These are phyloP conservation scores for Drosophila gaucha DNA, from an alignment of 2,888 invertebrate genomes.

Conservation along the genomic window DNA sequence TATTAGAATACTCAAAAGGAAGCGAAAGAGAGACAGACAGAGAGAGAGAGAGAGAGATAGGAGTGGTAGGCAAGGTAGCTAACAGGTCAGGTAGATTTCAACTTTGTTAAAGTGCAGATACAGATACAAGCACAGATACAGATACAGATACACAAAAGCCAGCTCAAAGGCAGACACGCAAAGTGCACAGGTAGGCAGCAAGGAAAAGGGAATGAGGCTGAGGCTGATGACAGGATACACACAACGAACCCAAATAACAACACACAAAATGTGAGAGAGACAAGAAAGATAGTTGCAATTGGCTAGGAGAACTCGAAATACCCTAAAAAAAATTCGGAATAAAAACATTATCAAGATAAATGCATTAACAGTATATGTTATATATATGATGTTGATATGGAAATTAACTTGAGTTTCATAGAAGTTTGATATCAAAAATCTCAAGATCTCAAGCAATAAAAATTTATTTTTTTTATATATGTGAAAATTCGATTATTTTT, in stretches of 20 bases:
- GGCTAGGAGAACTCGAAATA: slow-evolving; percentile 3
- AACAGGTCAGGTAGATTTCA: slow-evolving; percentile 64
- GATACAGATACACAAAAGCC: slow-evolving; percentile 3
- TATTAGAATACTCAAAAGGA: slow-evolving; percentile 64
- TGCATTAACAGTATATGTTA: no score
- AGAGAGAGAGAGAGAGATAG: background rate
- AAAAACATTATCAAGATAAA: no score
- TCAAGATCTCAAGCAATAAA: no score
- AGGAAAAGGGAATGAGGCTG: slow-evolving; percentile 24
- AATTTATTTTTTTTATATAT: no score
- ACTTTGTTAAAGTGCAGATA: slow-evolving; percentile 37
- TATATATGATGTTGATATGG: no score
- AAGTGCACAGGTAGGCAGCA: slow-evolving; percentile 66
- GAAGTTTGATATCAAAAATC: no score
- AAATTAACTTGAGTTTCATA: no score
- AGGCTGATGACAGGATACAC: slow-evolving; percentile 69
- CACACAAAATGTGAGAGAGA: background rate
- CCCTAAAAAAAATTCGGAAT: background rate
- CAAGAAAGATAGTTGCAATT: background rate
- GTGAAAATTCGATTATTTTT: no score
- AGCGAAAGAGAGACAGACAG: no score
- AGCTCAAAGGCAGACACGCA: slow-evolving; percentile 30
- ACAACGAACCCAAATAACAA: slow-evolving; percentile 29
- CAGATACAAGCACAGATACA: slow-evolving; percentile 25
- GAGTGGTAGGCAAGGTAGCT: slow-evolving; percentile 7